Evolutionary conservation across 37 sponge, comb jelly and placozoan species (phyloP), one percentile per base, ranked within the genome.

Genomic region (Crambe crambe): DNA sequence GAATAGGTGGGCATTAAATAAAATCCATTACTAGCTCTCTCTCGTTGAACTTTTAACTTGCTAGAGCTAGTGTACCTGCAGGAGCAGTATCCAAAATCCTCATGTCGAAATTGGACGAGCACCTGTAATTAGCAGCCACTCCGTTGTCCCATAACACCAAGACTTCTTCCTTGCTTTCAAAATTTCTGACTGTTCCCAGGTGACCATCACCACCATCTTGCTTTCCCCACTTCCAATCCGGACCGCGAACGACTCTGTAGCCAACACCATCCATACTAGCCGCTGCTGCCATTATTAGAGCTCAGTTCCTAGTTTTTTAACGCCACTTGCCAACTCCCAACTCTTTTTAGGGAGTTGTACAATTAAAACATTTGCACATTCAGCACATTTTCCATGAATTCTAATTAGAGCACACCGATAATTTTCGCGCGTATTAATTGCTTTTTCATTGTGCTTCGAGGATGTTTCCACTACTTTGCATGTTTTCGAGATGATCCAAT

Each of bases 181-280:
- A 90, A 51, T 81, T 78, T 20, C 84, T 38, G 21, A 93, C 74
- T 3, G 91, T 93, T 29, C 94, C 94, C 0, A 90, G 84, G 32
- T 81, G 87, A 5, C 94, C 92, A 12, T 93, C 94, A 31, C 94
- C 91, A 30, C 94, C 92, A 43, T 93, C 94, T 41, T 89, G 94
- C 51, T 89, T 86, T 42, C 83, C 86, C 94, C 94, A 93, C 43
- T 89, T 82, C 94, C 94, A 93, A 61, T 93, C 94, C 22, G 94
- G 94, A 0, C 94, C 94, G 17, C 94, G 87, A 1, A 93, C 87
- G 4, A 93, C 94, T 20, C 94, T 67, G 25, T 40, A 70, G 37
- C 94, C 94, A 42, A 81, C 64, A 1, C 75, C 85, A 25, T 86
- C 92, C 84, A 87, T 80, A 73, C 54, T 56, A 34, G 42, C 20